A percentile compares a stretch with the other conserved stretches of the same genome.
Evolutionary conservation across 2,888 invertebrate genomes (phyloP).

Genomic region (Epinotia bilunana): DNA sequence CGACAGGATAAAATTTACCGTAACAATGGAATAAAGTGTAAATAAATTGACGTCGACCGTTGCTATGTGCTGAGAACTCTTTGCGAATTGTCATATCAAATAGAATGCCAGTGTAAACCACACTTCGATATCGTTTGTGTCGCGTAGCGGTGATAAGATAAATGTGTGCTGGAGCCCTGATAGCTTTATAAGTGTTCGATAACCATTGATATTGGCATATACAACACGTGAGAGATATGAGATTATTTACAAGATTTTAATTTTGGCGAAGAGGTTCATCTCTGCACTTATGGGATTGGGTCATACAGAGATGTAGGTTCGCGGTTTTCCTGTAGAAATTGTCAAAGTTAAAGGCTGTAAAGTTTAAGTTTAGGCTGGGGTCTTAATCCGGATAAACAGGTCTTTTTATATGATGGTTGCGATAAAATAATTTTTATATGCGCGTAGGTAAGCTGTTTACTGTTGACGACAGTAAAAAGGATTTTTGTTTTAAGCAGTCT

Average conservation of each 20-base stretch:
- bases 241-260: neutral
- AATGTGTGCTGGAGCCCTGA: conserved; percentile 5
- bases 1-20: no score
- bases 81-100: conserved; percentile 3
- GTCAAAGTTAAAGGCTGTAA: no score
- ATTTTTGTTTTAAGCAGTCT: no score
- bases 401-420: no score
- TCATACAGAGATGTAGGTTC: no score
- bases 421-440: no score
- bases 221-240: conserved; percentile 10
- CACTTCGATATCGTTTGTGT: conserved; percentile 8
- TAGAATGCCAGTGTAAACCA: conserved; percentile 9
- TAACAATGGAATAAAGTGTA: neutral
- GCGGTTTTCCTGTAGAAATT: no score
- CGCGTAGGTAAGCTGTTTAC: no score
- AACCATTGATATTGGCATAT: conserved; percentile 17
- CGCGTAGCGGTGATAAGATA: conserved; percentile 6
- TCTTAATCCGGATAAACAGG: no score
- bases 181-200: conserved; percentile 23
- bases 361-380: no score
- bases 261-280: neutral
- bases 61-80: neutral
- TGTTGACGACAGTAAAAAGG: no score
- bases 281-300: no score
- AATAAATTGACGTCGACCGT: neutral